Percentiles rank a stretch among this genome's conserved stretches.
Conservation (phyloP, 2,113 vertebrate genomes). For the Lontra canadensis region DNA sequence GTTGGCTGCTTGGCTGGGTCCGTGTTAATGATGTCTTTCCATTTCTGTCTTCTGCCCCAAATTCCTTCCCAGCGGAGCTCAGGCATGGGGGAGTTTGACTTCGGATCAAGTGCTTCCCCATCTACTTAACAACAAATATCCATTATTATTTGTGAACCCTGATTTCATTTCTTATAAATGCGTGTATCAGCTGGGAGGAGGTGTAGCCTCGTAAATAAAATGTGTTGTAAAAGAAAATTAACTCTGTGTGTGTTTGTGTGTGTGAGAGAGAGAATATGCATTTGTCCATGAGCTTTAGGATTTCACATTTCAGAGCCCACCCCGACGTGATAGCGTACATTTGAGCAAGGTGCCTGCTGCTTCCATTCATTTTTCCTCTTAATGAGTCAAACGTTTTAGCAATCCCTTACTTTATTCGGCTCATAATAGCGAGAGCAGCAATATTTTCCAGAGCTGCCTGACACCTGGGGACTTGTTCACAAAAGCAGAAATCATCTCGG, state of each 20-base stretch:
- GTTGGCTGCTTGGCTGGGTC: not conserved
- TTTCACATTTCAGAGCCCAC: not conserved
- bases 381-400: not conserved
- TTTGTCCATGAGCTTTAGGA: not conserved
- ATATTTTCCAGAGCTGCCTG: not conserved
- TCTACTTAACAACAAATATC: not conserved
- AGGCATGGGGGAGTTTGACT: not conserved
- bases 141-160: conserved; percentile 39
- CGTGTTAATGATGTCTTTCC: not conserved
- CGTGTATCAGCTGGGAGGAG: conserved; percentile 55
- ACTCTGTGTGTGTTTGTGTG: not conserved
- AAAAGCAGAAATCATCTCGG: not conserved
- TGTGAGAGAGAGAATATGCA: not conserved
- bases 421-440: not conserved
- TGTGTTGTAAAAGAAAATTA: conserved; percentile 65
- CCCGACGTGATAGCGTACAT: not conserved
- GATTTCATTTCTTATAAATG: conserved; percentile 64
- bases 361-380: not conserved
- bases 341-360: not conserved
- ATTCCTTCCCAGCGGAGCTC: accelerated
- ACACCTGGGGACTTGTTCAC: not conserved
- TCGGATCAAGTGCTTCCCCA: not conserved
- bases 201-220: conserved; percentile 61
- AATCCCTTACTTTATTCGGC: not conserved
- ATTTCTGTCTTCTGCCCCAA: conserved; percentile 33